Evolutionary conservation across 2,113 vertebrate genomes (phyloP).

Genomic region (Neopipo cinnamomea): DNA sequence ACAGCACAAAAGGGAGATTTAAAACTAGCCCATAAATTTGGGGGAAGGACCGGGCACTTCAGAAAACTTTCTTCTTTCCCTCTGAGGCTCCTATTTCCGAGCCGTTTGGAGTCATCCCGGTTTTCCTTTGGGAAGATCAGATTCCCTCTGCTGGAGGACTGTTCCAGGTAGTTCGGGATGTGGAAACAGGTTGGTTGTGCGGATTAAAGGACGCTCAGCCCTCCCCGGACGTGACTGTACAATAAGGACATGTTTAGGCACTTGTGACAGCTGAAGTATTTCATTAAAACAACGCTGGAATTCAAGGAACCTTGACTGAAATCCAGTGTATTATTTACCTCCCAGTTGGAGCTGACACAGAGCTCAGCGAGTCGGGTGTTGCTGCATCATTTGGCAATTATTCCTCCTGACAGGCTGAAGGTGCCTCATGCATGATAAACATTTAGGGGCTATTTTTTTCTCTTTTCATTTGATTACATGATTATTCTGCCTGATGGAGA

Average conservation of each 20-base stretch:
- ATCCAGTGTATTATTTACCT: neutral
- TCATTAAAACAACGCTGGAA: neutral
- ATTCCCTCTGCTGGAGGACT: neutral
- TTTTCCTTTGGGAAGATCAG: rapidly evolving
- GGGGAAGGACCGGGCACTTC: neutral
- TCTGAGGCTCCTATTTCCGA: neutral
- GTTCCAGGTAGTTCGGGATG: neutral
- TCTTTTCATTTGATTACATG: neutral
- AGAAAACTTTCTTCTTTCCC: neutral
- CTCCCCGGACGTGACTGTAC: neutral
- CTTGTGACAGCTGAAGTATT: neutral
- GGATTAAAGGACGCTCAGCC: neutral
- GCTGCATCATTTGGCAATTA: slow-evolving; percentile 11
- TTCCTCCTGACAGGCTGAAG: neutral
- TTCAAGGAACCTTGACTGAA: neutral
- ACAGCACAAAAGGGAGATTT: neutral
- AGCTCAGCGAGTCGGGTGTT: neutral
- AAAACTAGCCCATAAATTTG: neutral
- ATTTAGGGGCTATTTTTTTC: neutral
- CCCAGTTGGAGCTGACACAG: neutral
- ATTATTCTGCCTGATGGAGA: neutral
- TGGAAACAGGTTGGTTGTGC: neutral
- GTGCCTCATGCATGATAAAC: neutral
- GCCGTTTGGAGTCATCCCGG: neutral
- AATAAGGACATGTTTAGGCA: neutral